phyloP scores from a whole-genome alignment of 2,113 vertebrate genomes.

The Charina bottae region DNA sequence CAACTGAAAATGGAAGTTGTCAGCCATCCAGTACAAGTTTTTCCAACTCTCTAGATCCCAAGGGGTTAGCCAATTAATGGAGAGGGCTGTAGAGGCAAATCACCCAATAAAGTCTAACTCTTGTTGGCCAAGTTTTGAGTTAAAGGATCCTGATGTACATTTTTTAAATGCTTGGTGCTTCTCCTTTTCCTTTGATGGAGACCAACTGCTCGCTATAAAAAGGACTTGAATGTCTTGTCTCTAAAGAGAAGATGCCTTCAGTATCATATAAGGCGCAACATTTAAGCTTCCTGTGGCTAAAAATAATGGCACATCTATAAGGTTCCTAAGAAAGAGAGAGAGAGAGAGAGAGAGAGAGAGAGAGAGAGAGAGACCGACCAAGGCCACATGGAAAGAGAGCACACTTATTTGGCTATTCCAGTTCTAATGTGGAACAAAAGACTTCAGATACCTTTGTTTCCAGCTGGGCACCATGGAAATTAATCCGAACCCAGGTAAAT shows the following conservation, averaged over 20 bases:
- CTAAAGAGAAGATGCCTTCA: not conserved
- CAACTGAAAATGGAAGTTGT: slow-evolving; percentile 63
- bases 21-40: slow-evolving; percentile 59
- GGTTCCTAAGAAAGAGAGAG: not conserved
- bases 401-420: not conserved
- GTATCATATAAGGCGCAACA: not conserved
- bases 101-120: not conserved
- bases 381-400: rapidly evolving
- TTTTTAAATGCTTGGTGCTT: not conserved
- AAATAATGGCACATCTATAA: not conserved
- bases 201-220: rapidly evolving
- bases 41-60: not conserved
- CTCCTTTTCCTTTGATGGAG: not conserved
- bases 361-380: not conserved
- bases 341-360: not conserved
- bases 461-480: not conserved
- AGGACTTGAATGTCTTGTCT: rapidly evolving
- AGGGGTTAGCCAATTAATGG: slow-evolving; percentile 8
- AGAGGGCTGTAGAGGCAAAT: not conserved
- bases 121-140: not conserved
- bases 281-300: rapidly evolving
- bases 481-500: not conserved
- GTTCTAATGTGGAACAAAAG: not conserved
- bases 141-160: not conserved
- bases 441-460: not conserved